Conservation (phyloP, 2,888 invertebrate genomes). For the Acrobasis repandana region DNA sequence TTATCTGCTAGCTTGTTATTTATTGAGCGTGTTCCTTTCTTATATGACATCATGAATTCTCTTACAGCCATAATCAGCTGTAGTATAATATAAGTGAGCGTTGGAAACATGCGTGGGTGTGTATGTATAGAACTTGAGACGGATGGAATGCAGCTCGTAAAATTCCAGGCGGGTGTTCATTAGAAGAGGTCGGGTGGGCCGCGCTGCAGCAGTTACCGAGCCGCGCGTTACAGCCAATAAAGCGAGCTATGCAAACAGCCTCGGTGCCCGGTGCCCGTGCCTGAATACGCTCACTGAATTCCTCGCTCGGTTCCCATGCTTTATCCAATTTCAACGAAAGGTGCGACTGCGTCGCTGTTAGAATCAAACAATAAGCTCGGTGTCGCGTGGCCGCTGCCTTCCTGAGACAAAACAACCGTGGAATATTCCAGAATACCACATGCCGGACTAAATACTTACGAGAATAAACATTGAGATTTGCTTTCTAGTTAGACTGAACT, state of each 20-base stretch:
- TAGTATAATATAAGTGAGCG: conserved; percentile 29
- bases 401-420: conserved; percentile 59
- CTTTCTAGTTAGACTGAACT: not conserved
- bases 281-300: conserved; percentile 64
- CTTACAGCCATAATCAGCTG: conserved; percentile 45
- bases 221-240: conserved; percentile 76
- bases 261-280: conserved; percentile 42
- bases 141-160: conserved; percentile 60
- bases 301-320: conserved; percentile 76
- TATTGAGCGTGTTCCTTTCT: conserved; percentile 26
- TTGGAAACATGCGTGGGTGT: conserved; percentile 28
- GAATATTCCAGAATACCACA: conserved; percentile 53
- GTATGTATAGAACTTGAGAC: conserved; percentile 41
- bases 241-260: conserved; percentile 78
- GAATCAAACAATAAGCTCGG: conserved; percentile 71
- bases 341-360: conserved; percentile 65
- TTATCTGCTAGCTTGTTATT: conserved; percentile 32
- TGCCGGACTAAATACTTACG: conserved; percentile 1
- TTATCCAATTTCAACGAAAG: conserved; percentile 79
- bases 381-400: conserved; percentile 65
- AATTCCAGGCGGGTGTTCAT: conserved; percentile 58
- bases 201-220: conserved; percentile 56
- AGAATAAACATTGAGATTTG: not conserved
- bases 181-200: conserved; percentile 51
- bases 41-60: conserved; percentile 31